Evolutionary conservation across 2,113 vertebrate species (phyloP).

Genomic region (Rhipidura dahli): DNA sequence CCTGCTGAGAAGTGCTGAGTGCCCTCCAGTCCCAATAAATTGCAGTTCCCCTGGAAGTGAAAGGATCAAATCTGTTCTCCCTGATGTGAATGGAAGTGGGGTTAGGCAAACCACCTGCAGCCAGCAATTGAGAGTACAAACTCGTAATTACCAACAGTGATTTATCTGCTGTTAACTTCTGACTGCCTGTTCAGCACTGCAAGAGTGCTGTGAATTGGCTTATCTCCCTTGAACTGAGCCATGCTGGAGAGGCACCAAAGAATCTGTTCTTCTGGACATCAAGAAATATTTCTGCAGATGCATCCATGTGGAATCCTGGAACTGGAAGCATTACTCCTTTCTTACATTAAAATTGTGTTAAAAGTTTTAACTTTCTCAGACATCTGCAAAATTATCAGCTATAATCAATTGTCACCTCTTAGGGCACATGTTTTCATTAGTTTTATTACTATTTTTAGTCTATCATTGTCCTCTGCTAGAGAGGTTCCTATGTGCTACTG

Average conservation of each 20-base stretch:
- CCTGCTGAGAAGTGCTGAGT: not conserved
- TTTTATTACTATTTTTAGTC: not conserved
- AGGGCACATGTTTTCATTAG: not conserved
- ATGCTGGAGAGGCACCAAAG: not conserved
- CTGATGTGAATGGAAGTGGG: not conserved
- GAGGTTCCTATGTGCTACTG: not conserved
- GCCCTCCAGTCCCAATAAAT: not conserved
- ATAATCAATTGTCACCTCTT: not conserved
- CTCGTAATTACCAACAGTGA: not conserved
- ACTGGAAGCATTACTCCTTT: not conserved
- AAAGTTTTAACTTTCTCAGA: not conserved
- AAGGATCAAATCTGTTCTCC: not conserved
- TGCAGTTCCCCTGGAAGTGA: not conserved
- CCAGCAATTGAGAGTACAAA: not conserved
- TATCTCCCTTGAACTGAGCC: not conserved
- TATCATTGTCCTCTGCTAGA: not conserved
- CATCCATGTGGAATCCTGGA: not conserved
- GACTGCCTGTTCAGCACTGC: not conserved
- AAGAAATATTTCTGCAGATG: not conserved
- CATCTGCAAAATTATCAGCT: not conserved
- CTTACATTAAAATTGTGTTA: not conserved
- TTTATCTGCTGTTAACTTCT: not conserved
- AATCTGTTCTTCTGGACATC: not conserved
- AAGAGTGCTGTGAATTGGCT: not conserved
- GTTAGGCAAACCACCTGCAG: not conserved